phyloP scores from a whole-genome alignment of 2,888 invertebrate genomes.

The Tholera decimalis region DNA sequence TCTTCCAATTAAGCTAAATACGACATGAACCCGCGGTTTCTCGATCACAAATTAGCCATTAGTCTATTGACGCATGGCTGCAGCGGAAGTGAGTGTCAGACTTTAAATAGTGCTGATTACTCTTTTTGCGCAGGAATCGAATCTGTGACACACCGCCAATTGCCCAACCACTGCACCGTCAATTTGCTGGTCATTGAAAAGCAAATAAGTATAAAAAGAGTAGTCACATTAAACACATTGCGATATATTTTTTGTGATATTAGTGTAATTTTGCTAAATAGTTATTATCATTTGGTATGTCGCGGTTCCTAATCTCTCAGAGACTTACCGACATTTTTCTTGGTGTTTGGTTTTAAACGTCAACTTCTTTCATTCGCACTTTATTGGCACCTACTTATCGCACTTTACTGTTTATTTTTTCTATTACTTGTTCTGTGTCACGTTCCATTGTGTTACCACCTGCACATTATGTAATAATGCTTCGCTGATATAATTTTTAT shows the following conservation, averaged over 20 bases:
- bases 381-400: conserved; percentile 78
- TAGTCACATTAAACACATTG: not conserved
- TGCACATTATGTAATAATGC: conserved; percentile 72
- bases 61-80: too few relatives aligned
- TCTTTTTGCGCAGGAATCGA: too few relatives aligned
- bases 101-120: too few relatives aligned
- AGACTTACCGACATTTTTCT: conserved; percentile 70
- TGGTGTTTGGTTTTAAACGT: conserved; percentile 66
- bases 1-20: too few relatives aligned
- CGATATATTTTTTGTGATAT: too few relatives aligned
- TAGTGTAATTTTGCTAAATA: not conserved
- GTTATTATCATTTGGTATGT: not conserved
- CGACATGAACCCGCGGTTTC: too few relatives aligned
- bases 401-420: conserved; percentile 67
- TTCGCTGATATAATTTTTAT: not conserved
- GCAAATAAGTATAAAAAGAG: not conserved
- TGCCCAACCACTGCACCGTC: too few relatives aligned
- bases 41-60: too few relatives aligned
- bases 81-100: too few relatives aligned
- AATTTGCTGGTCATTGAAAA: not conserved
- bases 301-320: conserved; percentile 18
- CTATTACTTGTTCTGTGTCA: conserved; percentile 51
- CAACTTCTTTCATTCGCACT: conserved; percentile 73
- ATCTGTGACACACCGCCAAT: too few relatives aligned
- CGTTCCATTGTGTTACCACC: conserved; percentile 72